Percentiles rank a stretch among this genome's conserved stretches.
Conservation (phyloP, 2,113 vertebrate genomes). For the Gallinago jamesoni region DNA sequence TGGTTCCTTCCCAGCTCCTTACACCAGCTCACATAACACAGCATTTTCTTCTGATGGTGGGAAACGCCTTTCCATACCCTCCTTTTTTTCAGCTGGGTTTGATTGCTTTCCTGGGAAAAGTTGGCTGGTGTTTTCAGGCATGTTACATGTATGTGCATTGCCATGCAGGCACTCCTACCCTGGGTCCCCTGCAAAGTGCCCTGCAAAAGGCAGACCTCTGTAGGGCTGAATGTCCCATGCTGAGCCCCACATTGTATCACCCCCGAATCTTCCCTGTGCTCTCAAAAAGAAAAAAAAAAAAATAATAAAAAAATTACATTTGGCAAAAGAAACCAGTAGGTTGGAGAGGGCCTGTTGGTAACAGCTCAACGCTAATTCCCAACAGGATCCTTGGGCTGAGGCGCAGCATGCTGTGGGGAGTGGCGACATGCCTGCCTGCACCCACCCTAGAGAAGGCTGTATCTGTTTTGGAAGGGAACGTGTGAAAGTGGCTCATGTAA, state of each 20-base stretch:
- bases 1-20: background rate
- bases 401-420: accelerated
- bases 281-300: background rate
- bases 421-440: background rate
- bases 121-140: background rate
- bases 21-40: background rate
- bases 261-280: background rate
- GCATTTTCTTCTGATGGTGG: background rate
- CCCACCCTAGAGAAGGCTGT: background rate
- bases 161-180: background rate
- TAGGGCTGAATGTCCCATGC: background rate
- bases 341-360: slow-evolving; percentile 29
- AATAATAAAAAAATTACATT: background rate
- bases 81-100: background rate
- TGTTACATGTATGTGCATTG: accelerated
- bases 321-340: slow-evolving; percentile 2
- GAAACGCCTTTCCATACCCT: background rate
- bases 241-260: background rate
- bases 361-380: background rate
- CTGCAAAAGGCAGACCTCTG: background rate
- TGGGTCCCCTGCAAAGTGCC: background rate
- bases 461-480: background rate
- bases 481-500: background rate
- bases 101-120: background rate
- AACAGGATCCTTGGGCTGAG: background rate